A percentile compares a stretch with the other conserved stretches of the same genome.
These are phyloP conservation scores for Condylostylus longicornis DNA, from an alignment of 1,140 invertebrate genomes.

Conservation along the genomic window DNA sequence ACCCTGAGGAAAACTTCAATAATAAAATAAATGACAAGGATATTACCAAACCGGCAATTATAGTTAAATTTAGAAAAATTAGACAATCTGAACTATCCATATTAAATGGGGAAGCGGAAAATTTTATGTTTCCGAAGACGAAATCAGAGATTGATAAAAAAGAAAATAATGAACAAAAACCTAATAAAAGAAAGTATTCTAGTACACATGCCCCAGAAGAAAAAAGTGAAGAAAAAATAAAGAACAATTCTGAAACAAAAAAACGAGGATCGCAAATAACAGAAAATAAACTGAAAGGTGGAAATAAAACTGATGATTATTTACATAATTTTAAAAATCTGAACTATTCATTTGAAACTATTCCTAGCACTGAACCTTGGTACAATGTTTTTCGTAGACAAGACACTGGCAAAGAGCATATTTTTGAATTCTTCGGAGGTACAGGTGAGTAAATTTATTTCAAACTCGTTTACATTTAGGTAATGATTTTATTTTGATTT, in stretches of 20 bases:
- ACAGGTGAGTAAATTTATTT: slow-evolving; percentile 8
- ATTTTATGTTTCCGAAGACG: slow-evolving; percentile 62
- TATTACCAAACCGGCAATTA: slow-evolving; percentile 36
- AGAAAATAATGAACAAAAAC: slow-evolving; percentile 5
- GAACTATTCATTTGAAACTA: slow-evolving; percentile 57
- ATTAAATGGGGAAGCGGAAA: slow-evolving; percentile 65
- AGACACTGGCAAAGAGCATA: slow-evolving; percentile 46
- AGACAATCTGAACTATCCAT: slow-evolving; percentile 54
- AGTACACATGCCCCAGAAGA: neutral
- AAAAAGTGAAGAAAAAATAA: slow-evolving; percentile 1
- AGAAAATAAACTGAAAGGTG: neutral
- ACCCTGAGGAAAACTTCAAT: too few species aligned
- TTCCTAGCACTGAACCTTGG: slow-evolving; percentile 58
- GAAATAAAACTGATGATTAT: neutral
- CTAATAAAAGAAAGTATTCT: neutral
- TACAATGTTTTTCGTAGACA: slow-evolving; percentile 60
- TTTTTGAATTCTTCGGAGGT: slow-evolving; percentile 24
- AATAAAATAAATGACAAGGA: too few species aligned
- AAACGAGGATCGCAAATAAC: slow-evolving; percentile 1
- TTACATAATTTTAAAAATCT: slow-evolving; percentile 39
- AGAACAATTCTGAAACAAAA: neutral
- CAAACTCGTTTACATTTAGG: neutral
- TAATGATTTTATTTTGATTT: too few species aligned
- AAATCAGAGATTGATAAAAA: slow-evolving; percentile 7
- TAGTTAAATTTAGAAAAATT: slow-evolving; percentile 57